These are phyloP conservation scores for Eurytoma californica DNA, from an alignment of 2,888 invertebrate species.

Conservation along the genomic window DNA sequence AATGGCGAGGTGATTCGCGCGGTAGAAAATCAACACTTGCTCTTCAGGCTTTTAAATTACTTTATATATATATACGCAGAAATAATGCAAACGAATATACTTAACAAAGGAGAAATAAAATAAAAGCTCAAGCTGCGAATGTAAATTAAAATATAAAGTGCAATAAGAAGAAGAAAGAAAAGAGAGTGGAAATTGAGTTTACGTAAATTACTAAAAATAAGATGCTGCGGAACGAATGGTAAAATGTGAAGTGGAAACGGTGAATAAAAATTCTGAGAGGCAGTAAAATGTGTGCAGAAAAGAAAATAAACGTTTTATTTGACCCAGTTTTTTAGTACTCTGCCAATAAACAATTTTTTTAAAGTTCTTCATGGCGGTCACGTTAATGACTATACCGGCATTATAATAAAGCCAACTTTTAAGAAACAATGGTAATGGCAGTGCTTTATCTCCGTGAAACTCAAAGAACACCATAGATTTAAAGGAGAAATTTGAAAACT, in stretches of 20 bases:
- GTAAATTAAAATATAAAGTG: not conserved
- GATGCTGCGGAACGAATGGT: not conserved
- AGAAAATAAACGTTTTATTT: constrained; percentile 14
- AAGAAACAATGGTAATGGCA: too few relatives aligned
- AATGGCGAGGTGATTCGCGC: constrained; percentile 7
- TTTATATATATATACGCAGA: not conserved
- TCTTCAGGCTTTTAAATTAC: constrained; percentile 25
- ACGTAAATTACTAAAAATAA: constrained; percentile 8
- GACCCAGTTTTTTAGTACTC: constrained; percentile 24
- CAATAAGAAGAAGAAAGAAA: constrained; percentile 19
- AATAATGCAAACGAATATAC: not conserved
- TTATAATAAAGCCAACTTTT: too few relatives aligned
- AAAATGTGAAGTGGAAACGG: not conserved
- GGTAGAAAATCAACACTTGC: constrained; percentile 5
- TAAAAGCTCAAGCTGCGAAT: not conserved
- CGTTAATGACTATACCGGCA: too few relatives aligned
- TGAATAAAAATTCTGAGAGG: not conserved
- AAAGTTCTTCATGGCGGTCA: too few relatives aligned
- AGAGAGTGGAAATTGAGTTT: constrained; percentile 34
- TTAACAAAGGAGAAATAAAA: not conserved
- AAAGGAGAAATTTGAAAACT: too few relatives aligned
- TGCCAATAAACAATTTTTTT: not conserved
- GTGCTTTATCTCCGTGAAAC: too few relatives aligned
- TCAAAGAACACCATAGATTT: too few relatives aligned
- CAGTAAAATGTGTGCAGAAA: not conserved